These are phyloP conservation scores for Bacillus rossius DNA, from an alignment of 1,140 invertebrate genomes.

Conservation along the genomic window DNA sequence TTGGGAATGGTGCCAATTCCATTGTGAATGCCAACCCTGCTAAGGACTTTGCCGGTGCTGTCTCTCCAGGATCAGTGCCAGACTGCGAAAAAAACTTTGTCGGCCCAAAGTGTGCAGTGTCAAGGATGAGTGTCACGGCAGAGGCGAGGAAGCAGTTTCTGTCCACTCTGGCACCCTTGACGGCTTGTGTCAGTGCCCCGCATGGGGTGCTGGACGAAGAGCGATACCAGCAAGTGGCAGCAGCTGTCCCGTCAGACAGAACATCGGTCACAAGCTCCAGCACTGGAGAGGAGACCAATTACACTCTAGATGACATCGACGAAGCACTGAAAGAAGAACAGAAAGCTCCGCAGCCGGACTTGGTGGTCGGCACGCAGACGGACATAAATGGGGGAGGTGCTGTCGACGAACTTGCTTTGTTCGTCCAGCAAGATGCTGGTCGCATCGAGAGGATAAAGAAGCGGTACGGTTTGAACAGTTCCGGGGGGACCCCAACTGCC, in stretches of 20 bases:
- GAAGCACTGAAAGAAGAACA: slow-evolving; percentile 46
- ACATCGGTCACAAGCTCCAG: slow-evolving; percentile 35
- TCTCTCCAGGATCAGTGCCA: neutral
- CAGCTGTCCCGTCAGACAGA: slow-evolving; percentile 37
- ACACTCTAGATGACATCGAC: slow-evolving; percentile 62
- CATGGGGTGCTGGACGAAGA: slow-evolving; percentile 47
- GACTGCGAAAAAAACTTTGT: slow-evolving; percentile 4
- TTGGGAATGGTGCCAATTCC: slow-evolving; percentile 46
- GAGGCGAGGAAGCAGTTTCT: slow-evolving; percentile 64
- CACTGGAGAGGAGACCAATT: slow-evolving; percentile 36
- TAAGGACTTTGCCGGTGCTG: neutral
- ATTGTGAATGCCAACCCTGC: neutral
- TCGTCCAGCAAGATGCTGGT: slow-evolving; percentile 75
- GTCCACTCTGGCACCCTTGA: slow-evolving; percentile 64
- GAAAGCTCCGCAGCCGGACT: slow-evolving; percentile 58
- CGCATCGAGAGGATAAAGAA: slow-evolving; percentile 75
- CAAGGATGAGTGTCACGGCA: slow-evolving; percentile 29
- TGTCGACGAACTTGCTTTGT: slow-evolving; percentile 71
- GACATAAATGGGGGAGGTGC: slow-evolving; percentile 6
- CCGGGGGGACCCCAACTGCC: neutral
- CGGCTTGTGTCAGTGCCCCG: slow-evolving; percentile 54
- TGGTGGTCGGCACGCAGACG: slow-evolving; percentile 62
- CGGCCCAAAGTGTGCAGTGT: slow-evolving; percentile 12
- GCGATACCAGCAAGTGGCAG: neutral
- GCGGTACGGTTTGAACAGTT: slow-evolving; percentile 46